Conservation (phyloP, 1,140 invertebrate species). For the Glomeris maerens region DNA sequence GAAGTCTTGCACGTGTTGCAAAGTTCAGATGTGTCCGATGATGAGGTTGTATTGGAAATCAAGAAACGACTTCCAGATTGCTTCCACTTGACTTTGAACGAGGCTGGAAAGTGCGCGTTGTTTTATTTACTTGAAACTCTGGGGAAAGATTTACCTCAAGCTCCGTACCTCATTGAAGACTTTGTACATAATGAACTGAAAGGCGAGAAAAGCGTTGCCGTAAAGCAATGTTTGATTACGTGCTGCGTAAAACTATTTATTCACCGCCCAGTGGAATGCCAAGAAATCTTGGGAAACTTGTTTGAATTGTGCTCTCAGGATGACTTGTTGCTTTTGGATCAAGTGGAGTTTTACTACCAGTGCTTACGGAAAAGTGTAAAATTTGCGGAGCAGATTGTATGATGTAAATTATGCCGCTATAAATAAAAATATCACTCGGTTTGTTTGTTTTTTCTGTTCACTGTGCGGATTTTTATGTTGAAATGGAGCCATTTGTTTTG, state of each 20-base stretch:
- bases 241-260: background rate
- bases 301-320: background rate
- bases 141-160: background rate
- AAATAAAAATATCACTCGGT: background rate
- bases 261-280: background rate
- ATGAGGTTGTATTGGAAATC: background rate
- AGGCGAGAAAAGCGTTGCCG: background rate
- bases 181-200: background rate
- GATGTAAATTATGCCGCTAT: background rate
- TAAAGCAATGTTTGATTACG: background rate
- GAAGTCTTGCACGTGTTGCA: background rate
- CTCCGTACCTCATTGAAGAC: background rate
- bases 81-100: background rate
- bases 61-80: background rate
- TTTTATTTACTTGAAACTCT: background rate
- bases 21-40: background rate
- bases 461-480: too few relatives aligned
- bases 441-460: background rate
- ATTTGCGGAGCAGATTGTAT: background rate
- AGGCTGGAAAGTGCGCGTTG: background rate
- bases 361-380: background rate
- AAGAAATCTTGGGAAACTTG: background rate
- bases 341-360: background rate
- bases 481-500: too few relatives aligned
- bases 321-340: background rate